Evolutionary conservation across 2,888 invertebrate species (phyloP), one percentile per base, ranked within the genome.

Genomic region (Terebella lapidaria): DNA sequence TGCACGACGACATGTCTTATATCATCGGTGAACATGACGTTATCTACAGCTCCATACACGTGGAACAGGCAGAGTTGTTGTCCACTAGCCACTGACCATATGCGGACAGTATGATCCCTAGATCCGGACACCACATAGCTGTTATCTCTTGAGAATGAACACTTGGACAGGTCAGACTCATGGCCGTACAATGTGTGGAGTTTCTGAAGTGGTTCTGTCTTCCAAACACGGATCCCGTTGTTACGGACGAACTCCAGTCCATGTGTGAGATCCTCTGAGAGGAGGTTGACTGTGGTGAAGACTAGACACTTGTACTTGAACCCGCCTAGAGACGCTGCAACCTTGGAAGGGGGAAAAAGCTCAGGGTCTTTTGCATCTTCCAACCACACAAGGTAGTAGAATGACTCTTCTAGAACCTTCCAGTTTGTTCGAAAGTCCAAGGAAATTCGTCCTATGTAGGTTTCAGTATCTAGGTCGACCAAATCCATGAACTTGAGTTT

Each of bases 41-140:
- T 18, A 10, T 51, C 54, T 4, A 64, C 59, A 0, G 59, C 30
- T 46, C 62, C 66, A 47, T 53, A 57, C 20, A 53, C 27, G 55
- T 62, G 58, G 56, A 63, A 66, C 53, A 62, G 24, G 26, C 56
- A 47, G 25, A 59, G 27, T 46, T 62, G 64, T 2, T 20, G 15
- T 18, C 60, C 64, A 1, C 22, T 49, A 26, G 20, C 54, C 35
- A 66, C 1, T 1, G 57, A 60, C 66, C 66, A 66, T n/a, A 66
- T 22, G 5, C 64, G 30, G 1, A 64, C 64, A 0, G 64, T 66
- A 26, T 62, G 59, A 51, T 66, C 66, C n/a, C 47, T 52, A 5
- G 64, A 64, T 5, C 64, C 63, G 0, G 60, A 53, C 26, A 59
- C 64, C 22, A 64, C 4, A 27, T 54, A 51, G 2, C 45, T n/a